A percentile compares a stretch with the other conserved stretches of the same genome.
Conservation (phyloP, 1,140 invertebrate species). For the Psilanteris sp. region DNA sequence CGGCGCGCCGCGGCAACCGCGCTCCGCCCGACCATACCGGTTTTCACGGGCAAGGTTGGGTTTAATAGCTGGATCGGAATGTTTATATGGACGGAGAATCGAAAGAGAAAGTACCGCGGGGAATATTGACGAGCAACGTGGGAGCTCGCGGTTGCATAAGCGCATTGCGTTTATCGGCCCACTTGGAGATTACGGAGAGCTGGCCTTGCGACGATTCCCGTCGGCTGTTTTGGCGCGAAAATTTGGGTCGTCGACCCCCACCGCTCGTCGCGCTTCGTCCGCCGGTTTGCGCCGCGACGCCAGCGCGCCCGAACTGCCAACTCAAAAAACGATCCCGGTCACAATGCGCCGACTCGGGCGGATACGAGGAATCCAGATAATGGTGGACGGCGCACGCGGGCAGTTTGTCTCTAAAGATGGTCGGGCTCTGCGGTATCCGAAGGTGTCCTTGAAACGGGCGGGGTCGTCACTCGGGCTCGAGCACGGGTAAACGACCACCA, state of each 20-base stretch:
- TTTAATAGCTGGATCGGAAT: conserved; percentile 64
- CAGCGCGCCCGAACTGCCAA: not conserved
- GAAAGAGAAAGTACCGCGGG: conserved; percentile 61
- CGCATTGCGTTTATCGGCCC: conserved; percentile 54
- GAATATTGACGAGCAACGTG: conserved; percentile 51
- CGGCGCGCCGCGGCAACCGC: conserved; percentile 12
- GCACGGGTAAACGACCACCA: conserved; percentile 79
- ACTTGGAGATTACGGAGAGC: conserved; percentile 37
- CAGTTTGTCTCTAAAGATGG: conserved; percentile 69
- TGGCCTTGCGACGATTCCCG: conserved; percentile 22
- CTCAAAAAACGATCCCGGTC: conserved; percentile 13
- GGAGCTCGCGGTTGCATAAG: conserved; percentile 58
- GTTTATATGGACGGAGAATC: conserved; percentile 60
- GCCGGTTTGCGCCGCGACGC: no score
- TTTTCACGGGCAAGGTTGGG: conserved; percentile 64
- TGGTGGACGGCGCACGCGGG: conserved; percentile 65
- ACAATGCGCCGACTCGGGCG: conserved; percentile 26
- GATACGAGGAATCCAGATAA: conserved; percentile 66
- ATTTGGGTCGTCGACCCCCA: no score
- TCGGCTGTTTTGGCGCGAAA: no score
- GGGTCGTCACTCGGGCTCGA: conserved; percentile 78
- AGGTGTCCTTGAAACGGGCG: conserved; percentile 79
- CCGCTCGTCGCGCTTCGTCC: no score
- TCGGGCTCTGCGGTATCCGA: conserved; percentile 70
- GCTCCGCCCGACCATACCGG: conserved; percentile 46